Percentiles rank a stretch among this genome's conserved stretches.
phyloP scores from a whole-genome alignment of 2,888 invertebrate genomes.

The Doris montereyensis region DNA sequence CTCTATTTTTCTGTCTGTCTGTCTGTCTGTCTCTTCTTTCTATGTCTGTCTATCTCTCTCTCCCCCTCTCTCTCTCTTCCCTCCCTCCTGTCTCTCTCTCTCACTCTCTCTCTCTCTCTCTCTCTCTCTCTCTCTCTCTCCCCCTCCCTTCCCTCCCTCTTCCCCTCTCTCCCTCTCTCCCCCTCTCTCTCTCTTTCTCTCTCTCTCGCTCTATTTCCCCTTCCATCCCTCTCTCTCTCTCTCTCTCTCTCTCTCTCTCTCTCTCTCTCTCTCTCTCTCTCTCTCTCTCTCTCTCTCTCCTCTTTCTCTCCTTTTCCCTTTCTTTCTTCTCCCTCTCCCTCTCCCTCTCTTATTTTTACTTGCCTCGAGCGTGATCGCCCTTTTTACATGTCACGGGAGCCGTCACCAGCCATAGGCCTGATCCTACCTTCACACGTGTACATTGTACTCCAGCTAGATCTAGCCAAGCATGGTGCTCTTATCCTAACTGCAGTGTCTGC shows the following conservation, averaged over 20 bases:
- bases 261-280: constrained; percentile 22
- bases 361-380: too few relatives aligned
- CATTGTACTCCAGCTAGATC: too few relatives aligned
- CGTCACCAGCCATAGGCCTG: too few relatives aligned
- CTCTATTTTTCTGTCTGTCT: constrained; percentile 3
- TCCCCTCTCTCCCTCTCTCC: neutral
- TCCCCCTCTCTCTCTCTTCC: neutral
- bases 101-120: neutral
- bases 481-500: too few relatives aligned
- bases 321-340: neutral
- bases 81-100: too few relatives aligned
- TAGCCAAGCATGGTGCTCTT: too few relatives aligned
- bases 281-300: constrained; percentile 12
- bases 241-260: constrained; percentile 25
- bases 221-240: constrained; percentile 1
- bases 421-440: too few relatives aligned
- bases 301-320: neutral
- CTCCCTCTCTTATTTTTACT: too few relatives aligned
- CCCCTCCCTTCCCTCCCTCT: neutral
- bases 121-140: neutral
- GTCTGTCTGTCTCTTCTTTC: constrained; percentile 1
- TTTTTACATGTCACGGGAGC: too few relatives aligned
- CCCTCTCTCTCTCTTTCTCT: too few relatives aligned
- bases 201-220: neutral
- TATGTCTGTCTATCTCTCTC: neutral